Evolutionary conservation across 2,797 vertebrate genomes (phyloP).

Genomic region (Ceryle rudis): DNA sequence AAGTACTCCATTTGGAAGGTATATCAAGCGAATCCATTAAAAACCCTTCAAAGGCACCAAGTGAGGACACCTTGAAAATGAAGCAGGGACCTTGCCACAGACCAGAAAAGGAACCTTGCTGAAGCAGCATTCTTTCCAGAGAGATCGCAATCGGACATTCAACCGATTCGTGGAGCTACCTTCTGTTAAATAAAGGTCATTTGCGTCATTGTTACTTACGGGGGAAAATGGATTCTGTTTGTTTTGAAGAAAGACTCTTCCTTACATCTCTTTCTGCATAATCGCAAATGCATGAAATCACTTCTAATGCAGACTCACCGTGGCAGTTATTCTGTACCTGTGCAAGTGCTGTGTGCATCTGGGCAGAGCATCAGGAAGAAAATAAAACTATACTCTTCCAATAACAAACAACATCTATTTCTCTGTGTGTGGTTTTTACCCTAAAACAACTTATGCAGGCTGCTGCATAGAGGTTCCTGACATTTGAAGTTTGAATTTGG

Average conservation of each 20-base stretch:
- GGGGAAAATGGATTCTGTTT: constrained; percentile 63
- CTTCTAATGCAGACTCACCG: neutral
- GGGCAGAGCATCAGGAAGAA: neutral
- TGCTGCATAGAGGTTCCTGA: neutral
- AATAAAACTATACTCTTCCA: neutral
- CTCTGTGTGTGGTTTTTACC: neutral
- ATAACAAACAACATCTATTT: neutral
- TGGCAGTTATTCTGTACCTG: constrained; percentile 53
- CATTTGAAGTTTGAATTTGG: neutral
- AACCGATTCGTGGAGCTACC: constrained; percentile 86
- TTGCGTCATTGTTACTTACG: constrained; percentile 80
- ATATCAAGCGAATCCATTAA: constrained; percentile 99
- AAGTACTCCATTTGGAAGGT: constrained; percentile 99
- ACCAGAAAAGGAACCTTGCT: constrained; percentile 94
- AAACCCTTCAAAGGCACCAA: constrained; percentile 94
- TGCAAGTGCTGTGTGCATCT: neutral
- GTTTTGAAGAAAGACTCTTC: constrained; percentile 55
- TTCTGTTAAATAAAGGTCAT: constrained; percentile 90
- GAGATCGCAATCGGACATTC: constrained; percentile 97
- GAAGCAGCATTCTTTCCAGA: constrained; percentile 94
- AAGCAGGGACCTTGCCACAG: constrained; percentile 95
- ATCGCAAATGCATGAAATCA: constrained; percentile 1
- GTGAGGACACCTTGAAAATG: constrained; percentile 99
- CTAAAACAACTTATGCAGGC: neutral
- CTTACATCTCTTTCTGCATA: constrained; percentile 36